Conservation (phyloP, 2,888 invertebrate species). For the Caenorhabditis sulstoni region DNA sequence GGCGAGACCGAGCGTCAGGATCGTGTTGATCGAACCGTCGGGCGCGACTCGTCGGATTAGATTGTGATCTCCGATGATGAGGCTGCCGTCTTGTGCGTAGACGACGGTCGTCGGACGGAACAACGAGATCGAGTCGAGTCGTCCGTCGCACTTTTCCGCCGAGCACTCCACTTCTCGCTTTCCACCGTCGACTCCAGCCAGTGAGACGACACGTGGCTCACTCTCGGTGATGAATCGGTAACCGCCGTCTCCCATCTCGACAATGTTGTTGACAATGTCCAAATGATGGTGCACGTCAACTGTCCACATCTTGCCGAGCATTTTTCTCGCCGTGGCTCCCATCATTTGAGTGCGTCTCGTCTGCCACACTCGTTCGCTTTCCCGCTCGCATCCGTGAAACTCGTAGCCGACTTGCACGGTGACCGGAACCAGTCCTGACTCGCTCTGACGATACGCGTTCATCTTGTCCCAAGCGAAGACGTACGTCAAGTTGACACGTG, state of each 20-base stretch:
- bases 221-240: constrained; percentile 84
- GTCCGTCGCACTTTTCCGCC: constrained; percentile 23
- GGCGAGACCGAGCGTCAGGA: constrained; percentile 81
- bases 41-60: constrained; percentile 86
- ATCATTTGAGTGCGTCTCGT: constrained; percentile 91
- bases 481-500: constrained; percentile 87
- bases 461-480: constrained; percentile 98
- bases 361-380: constrained; percentile 90
- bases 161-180: constrained; percentile 61
- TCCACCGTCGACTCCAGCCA: constrained; percentile 54
- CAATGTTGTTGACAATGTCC: constrained; percentile 95
- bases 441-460: constrained; percentile 97
- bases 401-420: constrained; percentile 86
- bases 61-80: constrained; percentile 84
- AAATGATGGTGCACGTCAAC: constrained; percentile 98
- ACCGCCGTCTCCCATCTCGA: constrained; percentile 97
- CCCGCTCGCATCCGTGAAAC: constrained; percentile 93
- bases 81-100: constrained; percentile 87
- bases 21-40: constrained; percentile 55
- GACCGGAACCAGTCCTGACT: constrained; percentile 86
- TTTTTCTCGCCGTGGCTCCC: constrained; percentile 56
- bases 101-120: constrained; percentile 91
- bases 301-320: constrained; percentile 88
- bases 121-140: constrained; percentile 81
- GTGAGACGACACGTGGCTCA: constrained; percentile 42